Evolutionary conservation across 2,888 invertebrate genomes (phyloP).

Genomic region (Sesia bembeciformis): DNA sequence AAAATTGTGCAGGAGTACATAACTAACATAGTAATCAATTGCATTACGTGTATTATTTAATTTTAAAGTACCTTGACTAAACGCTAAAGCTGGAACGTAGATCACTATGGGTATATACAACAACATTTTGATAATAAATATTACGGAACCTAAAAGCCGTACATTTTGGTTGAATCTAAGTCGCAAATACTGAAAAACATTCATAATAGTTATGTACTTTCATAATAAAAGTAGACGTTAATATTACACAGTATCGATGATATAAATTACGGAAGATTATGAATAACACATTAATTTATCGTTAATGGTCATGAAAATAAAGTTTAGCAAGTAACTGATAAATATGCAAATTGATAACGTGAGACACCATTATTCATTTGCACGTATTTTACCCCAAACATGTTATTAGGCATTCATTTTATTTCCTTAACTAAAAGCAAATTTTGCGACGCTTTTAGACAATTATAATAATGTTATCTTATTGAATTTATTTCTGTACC

Average conservation of each 20-base stretch:
- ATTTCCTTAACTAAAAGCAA: background rate
- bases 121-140: slow-evolving; percentile 83
- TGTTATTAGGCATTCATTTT: background rate
- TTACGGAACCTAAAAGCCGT: slow-evolving; percentile 77
- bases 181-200: slow-evolving; percentile 77
- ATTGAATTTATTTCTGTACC: slow-evolving; percentile 46
- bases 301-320: background rate
- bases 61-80: slow-evolving; percentile 78
- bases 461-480: too few relatives aligned
- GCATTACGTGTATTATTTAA: background rate
- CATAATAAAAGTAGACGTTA: background rate
- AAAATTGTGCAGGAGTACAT: background rate
- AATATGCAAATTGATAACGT: background rate
- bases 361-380: background rate
- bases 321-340: background rate
- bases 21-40: background rate
- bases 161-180: slow-evolving; percentile 80
- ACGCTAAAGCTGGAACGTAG: slow-evolving; percentile 90
- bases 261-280: background rate
- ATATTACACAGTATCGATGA: background rate
- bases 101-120: slow-evolving; percentile 88
- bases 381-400: background rate
- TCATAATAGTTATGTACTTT: background rate
- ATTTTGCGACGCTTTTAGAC: too few relatives aligned
- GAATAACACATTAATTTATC: background rate